Evolutionary conservation across 2,113 vertebrate genomes (phyloP).

Genomic region (Trachemys scripta): DNA sequence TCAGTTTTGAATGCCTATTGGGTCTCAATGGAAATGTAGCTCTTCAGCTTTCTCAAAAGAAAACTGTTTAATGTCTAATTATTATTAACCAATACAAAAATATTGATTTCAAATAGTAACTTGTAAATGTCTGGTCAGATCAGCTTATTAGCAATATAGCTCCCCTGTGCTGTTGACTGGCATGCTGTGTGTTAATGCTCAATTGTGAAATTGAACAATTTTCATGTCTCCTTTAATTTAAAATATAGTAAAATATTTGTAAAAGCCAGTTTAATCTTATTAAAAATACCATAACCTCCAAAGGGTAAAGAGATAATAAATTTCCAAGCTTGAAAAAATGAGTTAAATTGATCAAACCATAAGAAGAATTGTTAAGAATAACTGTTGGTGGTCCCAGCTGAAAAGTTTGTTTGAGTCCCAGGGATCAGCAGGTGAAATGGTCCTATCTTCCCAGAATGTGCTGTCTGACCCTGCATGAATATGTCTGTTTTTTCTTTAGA

Average conservation of each 20-base stretch:
- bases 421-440: conserved; percentile 96
- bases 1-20: neutral
- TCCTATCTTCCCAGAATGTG: conserved; percentile 56
- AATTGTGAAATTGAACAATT: neutral
- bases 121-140: neutral
- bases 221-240: neutral
- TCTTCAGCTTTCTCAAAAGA: neutral
- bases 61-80: neutral
- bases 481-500: neutral
- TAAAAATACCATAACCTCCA: neutral
- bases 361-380: neutral
- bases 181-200: neutral
- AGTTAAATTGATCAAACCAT: neutral
- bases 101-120: neutral
- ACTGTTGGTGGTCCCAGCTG: conserved; percentile 49
- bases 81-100: neutral
- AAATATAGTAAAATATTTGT: neutral
- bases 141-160: neutral
- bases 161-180: neutral
- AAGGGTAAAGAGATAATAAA: accelerated
- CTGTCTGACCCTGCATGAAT: neutral
- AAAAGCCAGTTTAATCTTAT: neutral
- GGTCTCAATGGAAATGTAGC: neutral
- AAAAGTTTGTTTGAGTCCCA: conserved; percentile 88
- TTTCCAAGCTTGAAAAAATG: neutral